phyloP scores from a whole-genome alignment of 1,140 invertebrate genomes.

The Saccostrea echinata region DNA sequence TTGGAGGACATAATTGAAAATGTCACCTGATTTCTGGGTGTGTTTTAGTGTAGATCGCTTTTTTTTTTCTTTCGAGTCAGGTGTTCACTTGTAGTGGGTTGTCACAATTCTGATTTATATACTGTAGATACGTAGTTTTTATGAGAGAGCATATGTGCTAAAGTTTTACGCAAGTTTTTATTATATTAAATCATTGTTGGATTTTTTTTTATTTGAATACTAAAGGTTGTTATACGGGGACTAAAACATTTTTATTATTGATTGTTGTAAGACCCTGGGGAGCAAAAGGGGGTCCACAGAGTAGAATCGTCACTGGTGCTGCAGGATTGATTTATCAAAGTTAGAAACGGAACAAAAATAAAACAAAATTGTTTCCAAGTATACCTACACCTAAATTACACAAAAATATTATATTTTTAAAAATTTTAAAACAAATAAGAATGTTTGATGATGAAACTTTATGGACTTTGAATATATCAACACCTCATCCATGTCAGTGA shows the following conservation, averaged over 20 bases:
- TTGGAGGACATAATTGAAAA: neutral
- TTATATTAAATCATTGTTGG: constrained; percentile 36
- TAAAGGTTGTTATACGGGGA: constrained; percentile 3
- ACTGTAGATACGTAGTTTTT: constrained; percentile 28
- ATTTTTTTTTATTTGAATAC: constrained; percentile 36
- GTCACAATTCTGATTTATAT: constrained; percentile 30
- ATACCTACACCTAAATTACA: no score
- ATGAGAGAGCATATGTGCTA: constrained; percentile 28
- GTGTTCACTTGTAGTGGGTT: neutral
- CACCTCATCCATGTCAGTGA: neutral
- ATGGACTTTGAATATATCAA: neutral
- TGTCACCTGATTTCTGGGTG: neutral
- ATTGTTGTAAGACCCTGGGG: constrained; percentile 15
- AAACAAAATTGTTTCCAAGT: no score
- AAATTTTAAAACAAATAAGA: no score
- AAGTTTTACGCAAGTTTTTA: constrained; percentile 35
- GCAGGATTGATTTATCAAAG: neutral
- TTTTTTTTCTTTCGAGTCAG: constrained; percentile 1
- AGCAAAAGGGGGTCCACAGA: neutral
- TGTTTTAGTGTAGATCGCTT: constrained; percentile 21
- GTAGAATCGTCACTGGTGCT: constrained; percentile 1
- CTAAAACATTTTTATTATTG: constrained; percentile 21
- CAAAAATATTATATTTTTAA: no score
- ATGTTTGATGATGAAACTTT: no score
- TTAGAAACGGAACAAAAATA: neutral